Evolutionary conservation across 2,888 invertebrate species (phyloP), one percentile per base, ranked within the genome.

Genomic region (Synergus itoensis): DNA sequence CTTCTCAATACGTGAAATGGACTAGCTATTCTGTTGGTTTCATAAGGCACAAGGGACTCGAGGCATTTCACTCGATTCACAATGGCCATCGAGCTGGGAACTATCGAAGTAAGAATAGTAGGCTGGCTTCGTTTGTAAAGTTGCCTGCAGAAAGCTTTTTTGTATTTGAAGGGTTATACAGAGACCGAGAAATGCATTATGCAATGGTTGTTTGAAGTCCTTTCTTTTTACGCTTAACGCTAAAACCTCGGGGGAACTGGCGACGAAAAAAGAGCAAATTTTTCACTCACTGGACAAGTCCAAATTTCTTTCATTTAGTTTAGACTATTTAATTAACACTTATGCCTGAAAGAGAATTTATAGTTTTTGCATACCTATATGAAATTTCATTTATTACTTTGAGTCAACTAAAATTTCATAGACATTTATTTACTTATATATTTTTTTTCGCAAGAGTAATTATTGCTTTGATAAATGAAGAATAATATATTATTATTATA

Each of bases 181-280:
- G 83, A 79, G 80, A 84, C 75, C 82, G 80, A 81, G 87, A 85
- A 86, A 87, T 89, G 90, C 90, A 90, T 90, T 90, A 90, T 90
- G 90, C 89, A 90, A 82, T 84, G 86, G 83, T 87, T 88, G 90
- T 90, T 90, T 90, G 90, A 90, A 90, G 90, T 90, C 85, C 85
- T 87, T 45, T 45, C 86, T 84, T 88, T 86, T 84, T 82, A 83
- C 85, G 82, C 82, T 81, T 79, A 82, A 82, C 84, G 83, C 83
- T 86, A 85, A 87, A 87, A 87, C 83, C 84, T 84, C 80, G 80
- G 79, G 78, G 81, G 82, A 79, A 79, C 76, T 14, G 48, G 28
- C 36, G 14, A 36, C 77, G 64, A 12, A 36, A 77, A 77, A 53
- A 14, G 53, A 77, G 64, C 64, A 64, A 53, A 40, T 36, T 43